A percentile compares a stretch with the other conserved stretches of the same genome.
Evolutionary conservation across 2,888 invertebrate genomes (phyloP).

Genomic region (Arrhopalites spinosus): DNA sequence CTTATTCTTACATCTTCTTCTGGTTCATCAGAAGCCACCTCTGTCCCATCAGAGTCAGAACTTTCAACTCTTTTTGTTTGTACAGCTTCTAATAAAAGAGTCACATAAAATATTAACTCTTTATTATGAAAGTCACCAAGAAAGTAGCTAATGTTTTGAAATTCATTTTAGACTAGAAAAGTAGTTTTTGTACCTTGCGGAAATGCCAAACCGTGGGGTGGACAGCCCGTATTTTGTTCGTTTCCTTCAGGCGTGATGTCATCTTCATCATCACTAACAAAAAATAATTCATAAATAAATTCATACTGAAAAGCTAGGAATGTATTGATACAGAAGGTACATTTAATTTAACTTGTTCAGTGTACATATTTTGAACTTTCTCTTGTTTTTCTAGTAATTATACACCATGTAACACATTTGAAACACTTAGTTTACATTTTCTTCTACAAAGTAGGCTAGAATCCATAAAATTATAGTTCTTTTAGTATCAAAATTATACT

Average conservation of each 20-base stretch:
- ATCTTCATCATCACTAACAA: constrained; percentile 56
- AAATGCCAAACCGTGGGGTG: no score
- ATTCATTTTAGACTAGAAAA: no score
- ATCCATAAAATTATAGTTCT: no score
- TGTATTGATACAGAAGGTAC: no score
- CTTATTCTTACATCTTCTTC: constrained; percentile 48
- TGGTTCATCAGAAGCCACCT: constrained; percentile 53
- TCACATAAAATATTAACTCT: not conserved
- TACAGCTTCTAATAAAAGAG: not conserved
- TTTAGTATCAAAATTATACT: no score
- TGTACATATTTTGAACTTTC: not conserved
- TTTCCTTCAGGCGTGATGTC: constrained; percentile 56
- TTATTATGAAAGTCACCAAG: not conserved
- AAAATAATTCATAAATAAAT: not conserved
- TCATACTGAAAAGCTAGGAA: no score
- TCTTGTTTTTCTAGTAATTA: not conserved
- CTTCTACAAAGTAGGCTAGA: not conserved
- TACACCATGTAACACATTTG: not conserved
- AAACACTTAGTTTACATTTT: not conserved
- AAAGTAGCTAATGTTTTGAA: not conserved
- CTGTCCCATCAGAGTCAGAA: constrained; percentile 52
- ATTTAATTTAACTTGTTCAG: no score
- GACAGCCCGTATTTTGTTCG: not conserved
- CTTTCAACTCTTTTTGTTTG: constrained; percentile 55
- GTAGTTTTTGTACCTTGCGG: no score